These are phyloP conservation scores for Phoxinus dragarum DNA, from an alignment of 2,797 vertebrate genomes.

Conservation along the genomic window DNA sequence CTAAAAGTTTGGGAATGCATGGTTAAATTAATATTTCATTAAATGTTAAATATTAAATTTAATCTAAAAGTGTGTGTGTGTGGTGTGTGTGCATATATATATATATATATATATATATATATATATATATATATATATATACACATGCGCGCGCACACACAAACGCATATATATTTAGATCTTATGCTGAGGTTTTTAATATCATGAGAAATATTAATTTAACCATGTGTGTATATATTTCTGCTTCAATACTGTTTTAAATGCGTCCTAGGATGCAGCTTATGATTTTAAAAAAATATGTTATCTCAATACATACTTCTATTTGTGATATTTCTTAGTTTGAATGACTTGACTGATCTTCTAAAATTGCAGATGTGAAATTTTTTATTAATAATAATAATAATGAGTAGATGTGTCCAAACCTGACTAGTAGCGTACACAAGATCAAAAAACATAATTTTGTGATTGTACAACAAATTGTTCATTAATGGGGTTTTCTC, in stretches of 20 bases:
- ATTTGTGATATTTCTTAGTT: not conserved
- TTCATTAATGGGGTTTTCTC: not conserved
- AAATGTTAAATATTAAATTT: too few species aligned
- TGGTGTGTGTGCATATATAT: too few species aligned
- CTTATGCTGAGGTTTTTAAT: too few species aligned
- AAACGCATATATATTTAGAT: too few species aligned
- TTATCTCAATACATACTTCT: not conserved
- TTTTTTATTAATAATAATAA: not conserved
- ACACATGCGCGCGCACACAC: too few species aligned
- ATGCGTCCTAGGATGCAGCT: not conserved
- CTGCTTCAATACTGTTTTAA: too few species aligned
- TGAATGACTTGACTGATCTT: constrained; percentile 8
- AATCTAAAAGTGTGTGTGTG: too few species aligned
- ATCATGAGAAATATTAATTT: too few species aligned
- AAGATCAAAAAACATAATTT: not conserved
- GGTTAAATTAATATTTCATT: not conserved
- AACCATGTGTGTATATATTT: too few species aligned
- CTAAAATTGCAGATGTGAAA: not conserved
- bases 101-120: too few species aligned
- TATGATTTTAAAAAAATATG: too few species aligned
- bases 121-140: too few species aligned
- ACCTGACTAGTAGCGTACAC: not conserved
- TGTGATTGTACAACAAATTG: not conserved
- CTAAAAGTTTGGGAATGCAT: not conserved
- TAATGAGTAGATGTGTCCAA: not conserved